Evolutionary conservation across 1,140 invertebrate genomes (phyloP).

Genomic region (Calosoma granatense): DNA sequence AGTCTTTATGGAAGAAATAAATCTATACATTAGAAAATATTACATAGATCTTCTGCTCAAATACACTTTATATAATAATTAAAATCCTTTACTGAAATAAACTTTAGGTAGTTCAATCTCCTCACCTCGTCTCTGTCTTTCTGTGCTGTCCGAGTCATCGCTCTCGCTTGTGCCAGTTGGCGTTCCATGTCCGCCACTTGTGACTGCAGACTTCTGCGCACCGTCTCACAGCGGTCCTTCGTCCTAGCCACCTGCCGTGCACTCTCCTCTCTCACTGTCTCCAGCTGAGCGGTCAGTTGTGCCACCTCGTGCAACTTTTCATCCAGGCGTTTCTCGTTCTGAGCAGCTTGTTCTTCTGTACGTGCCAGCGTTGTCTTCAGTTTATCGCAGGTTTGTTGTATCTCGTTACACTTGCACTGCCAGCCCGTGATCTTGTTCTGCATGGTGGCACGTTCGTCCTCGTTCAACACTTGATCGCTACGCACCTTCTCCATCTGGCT

Average conservation of each 20-base stretch:
- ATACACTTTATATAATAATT: too few species aligned
- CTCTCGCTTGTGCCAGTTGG: constrained; percentile 50
- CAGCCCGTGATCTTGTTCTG: constrained; percentile 32
- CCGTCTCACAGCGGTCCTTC: constrained; percentile 54
- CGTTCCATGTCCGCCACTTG: constrained; percentile 54
- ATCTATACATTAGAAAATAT: too few species aligned
- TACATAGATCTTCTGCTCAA: too few species aligned
- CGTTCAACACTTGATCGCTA: constrained; percentile 25
- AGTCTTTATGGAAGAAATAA: too few species aligned
- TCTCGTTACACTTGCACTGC: constrained; percentile 34
- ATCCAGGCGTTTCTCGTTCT: constrained; percentile 40
- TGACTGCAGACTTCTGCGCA: constrained; percentile 46
- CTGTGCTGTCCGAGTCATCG: constrained; percentile 47
- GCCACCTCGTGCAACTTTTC: constrained; percentile 45
- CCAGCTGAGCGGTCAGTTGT: constrained; percentile 53
- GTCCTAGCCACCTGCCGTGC: constrained; percentile 56
- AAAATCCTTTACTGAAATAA: too few species aligned
- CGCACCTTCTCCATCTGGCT: constrained; percentile 31
- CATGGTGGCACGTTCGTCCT: constrained; percentile 33
- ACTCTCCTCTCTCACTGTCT: constrained; percentile 56
- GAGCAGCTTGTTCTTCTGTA: constrained; percentile 38
- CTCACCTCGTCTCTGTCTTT: constrained; percentile 51
- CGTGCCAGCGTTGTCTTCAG: constrained; percentile 32
- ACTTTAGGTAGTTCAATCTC: too few species aligned
- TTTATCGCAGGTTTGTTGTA: constrained; percentile 40